These are phyloP conservation scores for Sisor rabdophorus DNA, from an alignment of 2,113 vertebrate species.

Conservation along the genomic window DNA sequence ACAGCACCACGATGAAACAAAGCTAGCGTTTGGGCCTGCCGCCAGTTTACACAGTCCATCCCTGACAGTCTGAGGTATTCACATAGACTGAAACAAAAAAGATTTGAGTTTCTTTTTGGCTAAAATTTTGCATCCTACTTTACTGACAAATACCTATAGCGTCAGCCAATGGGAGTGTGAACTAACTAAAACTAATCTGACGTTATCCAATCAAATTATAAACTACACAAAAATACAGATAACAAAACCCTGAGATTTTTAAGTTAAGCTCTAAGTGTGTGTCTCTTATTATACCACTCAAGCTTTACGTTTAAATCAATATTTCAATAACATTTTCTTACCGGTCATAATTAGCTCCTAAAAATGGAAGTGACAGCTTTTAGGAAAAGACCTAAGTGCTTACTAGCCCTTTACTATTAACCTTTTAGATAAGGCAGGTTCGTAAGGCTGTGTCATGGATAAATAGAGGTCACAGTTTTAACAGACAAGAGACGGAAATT, in stretches of 20 bases:
- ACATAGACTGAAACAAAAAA: not conserved
- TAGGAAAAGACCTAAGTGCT: not conserved
- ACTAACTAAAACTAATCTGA: not conserved
- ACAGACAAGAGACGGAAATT: constrained; percentile 60
- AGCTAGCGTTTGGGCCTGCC: not conserved
- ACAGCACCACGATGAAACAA: not conserved
- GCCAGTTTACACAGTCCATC: not conserved
- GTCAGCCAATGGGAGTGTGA: not conserved
- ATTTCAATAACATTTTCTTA: not conserved
- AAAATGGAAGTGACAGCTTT: constrained; percentile 15
- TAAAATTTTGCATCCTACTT: not conserved
- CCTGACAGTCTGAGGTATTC: not conserved
- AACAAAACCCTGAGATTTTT: not conserved
- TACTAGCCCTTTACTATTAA: constrained; percentile 20
- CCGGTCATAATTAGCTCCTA: not conserved
- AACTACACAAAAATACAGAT: not conserved
- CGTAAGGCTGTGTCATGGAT: not conserved
- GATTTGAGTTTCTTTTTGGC: not conserved
- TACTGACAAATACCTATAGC: not conserved
- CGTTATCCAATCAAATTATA: not conserved
- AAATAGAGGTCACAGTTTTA: constrained; percentile 46
- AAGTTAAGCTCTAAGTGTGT: not conserved
- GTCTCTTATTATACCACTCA: not conserved
- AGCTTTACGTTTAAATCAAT: not conserved
- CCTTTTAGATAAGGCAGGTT: constrained; percentile 1